Evolutionary conservation across 2,113 vertebrate species (phyloP).

Genomic region (Thalassoma bifasciatum): DNA sequence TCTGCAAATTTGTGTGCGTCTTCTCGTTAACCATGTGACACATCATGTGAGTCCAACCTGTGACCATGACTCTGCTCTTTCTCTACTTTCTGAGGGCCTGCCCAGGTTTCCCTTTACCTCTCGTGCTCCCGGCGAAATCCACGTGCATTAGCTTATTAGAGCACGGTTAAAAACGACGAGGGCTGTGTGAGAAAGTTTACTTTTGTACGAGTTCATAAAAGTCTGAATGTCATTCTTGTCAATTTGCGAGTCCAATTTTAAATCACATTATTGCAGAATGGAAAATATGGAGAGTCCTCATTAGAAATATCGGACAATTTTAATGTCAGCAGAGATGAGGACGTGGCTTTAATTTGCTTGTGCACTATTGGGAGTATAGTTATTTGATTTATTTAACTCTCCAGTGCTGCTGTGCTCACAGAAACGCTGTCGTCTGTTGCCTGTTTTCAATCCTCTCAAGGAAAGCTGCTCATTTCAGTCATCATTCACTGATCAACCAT

Average conservation of each 20-base stretch:
- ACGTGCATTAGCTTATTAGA: background rate
- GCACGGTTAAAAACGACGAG: background rate
- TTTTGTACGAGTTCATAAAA: background rate
- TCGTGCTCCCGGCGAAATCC: background rate
- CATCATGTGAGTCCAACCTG: conserved; percentile 57
- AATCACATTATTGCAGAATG: conserved; percentile 27
- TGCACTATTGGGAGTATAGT: conserved; percentile 19
- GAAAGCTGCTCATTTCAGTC: background rate
- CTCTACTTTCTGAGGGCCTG: background rate
- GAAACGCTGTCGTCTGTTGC: background rate
- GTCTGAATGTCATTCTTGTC: background rate
- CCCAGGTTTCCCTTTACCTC: conserved; percentile 5
- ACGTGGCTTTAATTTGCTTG: conserved; percentile 36
- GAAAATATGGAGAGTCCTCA: conserved; percentile 16
- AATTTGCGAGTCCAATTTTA: background rate
- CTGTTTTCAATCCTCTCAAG: background rate
- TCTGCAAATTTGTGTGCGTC: conserved; percentile 11
- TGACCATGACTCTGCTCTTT: conserved; percentile 37
- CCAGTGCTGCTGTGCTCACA: conserved; percentile 17
- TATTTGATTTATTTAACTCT: conserved; percentile 38
- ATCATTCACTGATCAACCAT: no score
- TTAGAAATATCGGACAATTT: conserved; percentile 16
- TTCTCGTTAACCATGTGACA: conserved; percentile 62
- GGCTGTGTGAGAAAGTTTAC: background rate
- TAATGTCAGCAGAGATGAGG: conserved; percentile 19